Evolutionary conservation across 1,140 invertebrate genomes (phyloP), one percentile per base, ranked within the genome.

Genomic region (Lordiphosa collinella): DNA sequence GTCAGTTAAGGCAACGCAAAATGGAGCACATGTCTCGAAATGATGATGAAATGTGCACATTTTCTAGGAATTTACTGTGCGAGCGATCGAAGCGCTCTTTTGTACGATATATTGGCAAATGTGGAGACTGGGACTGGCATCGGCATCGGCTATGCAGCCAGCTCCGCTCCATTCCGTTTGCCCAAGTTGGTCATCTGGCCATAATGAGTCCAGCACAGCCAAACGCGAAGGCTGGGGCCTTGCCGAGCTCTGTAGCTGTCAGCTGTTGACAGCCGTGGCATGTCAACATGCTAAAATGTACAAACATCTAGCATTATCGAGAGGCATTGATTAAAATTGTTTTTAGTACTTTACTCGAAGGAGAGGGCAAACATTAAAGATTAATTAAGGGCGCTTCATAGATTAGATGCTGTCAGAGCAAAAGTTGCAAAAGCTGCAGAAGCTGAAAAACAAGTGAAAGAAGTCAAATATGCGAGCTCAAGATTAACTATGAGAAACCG

Each of bases 41-140:
- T 86, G 82, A 86, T 86, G 84, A 86, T 86, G 84, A 84, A 86
- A 86, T 78, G 82, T 71, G 65, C 84, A 78, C 76, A 82, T 82
- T 84, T 86, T 86, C 82, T 82, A 82, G 69, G 82, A 86, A 86
- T 78, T 85, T 78, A 50, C 53, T 60, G 59, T 48, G 65, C 69
- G 37, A 64, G 62, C 52, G 56, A 56, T 64, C 44, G 54, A 65
- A 51, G 48, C 54, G 46, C 62, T 43, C 56, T 62, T 51, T 25
- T 65, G 55, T 69, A 53, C n/a, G 11, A 10, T 35, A 32, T 50
- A 36, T 37, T 56, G 41, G 55, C 62, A 63, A 69, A 62, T 55
- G 63, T 44, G 55, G 48, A 25, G 31, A 49, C 46, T 34, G 31
- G 31, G 46, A 6, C 22, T 46, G 22, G 44, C 37, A 43, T 32